Evolutionary conservation across 2,797 vertebrate genomes (phyloP).

Genomic region (Epinephelus malabaricus): DNA sequence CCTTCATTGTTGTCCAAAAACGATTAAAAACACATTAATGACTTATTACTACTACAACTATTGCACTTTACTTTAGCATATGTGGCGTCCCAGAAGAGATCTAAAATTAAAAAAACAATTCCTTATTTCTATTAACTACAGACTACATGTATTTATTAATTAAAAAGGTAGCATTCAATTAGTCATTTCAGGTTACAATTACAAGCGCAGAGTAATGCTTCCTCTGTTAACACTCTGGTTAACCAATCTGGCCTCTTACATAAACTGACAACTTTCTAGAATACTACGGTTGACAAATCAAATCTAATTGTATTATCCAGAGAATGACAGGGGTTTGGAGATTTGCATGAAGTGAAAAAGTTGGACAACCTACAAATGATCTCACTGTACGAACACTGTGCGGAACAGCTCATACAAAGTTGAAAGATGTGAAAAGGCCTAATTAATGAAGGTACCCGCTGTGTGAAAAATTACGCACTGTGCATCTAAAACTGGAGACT

Average conservation of each 20-base stretch:
- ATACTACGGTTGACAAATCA: neutral
- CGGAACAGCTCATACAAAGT: neutral
- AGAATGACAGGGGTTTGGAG: neutral
- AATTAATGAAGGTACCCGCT: neutral
- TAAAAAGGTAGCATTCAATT: neutral
- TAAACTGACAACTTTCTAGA: neutral
- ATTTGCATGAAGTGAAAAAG: neutral
- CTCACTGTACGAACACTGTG: neutral
- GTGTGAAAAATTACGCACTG: neutral
- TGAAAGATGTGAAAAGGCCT: neutral
- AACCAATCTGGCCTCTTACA: neutral
- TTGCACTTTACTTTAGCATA: neutral
- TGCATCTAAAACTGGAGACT: neutral
- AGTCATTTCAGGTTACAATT: neutral
- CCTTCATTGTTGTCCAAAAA: neutral
- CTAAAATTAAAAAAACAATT: too few relatives aligned
- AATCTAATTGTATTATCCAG: neutral
- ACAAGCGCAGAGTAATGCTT: neutral
- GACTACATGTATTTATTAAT: too few relatives aligned
- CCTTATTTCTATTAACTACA: too few relatives aligned
- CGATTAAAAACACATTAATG: neutral
- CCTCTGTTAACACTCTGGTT: neutral
- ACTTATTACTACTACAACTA: neutral
- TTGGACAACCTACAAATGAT: neutral
- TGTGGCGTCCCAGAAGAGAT: too few relatives aligned